These are phyloP conservation scores for Scaptomyza tumidula DNA, from an alignment of 2,888 invertebrate genomes.

Conservation along the genomic window DNA sequence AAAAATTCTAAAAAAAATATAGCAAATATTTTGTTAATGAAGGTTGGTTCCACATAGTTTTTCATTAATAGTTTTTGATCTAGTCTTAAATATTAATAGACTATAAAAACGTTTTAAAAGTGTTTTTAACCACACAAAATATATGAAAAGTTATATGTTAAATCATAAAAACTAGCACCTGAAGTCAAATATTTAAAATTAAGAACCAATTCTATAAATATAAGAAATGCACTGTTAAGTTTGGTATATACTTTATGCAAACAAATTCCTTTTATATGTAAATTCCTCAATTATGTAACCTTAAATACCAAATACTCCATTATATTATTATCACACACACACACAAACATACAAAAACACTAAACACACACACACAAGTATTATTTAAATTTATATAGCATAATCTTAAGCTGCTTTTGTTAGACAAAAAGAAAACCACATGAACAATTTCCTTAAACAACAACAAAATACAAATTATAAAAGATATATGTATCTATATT, in stretches of 20 bases:
- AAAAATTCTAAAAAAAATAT: slow-evolving; percentile 4
- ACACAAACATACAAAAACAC: slow-evolving; percentile 17
- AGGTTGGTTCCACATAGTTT: slow-evolving; percentile 46
- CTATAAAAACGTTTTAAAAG: too few species aligned
- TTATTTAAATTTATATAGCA: slow-evolving; percentile 68
- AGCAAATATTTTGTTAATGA: slow-evolving; percentile 20
- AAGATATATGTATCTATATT: slow-evolving; percentile 17
- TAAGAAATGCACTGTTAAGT: slow-evolving; percentile 1
- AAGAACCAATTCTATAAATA: slow-evolving; percentile 47
- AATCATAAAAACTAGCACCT: slow-evolving; percentile 6
- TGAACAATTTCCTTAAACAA: slow-evolving; percentile 43
- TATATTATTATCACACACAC: slow-evolving; percentile 34
- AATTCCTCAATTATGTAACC: slow-evolving; percentile 63
- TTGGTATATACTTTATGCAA: slow-evolving; percentile 6
- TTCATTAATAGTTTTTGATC: background rate
- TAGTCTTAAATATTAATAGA: background rate
- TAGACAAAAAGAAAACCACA: slow-evolving; percentile 19
- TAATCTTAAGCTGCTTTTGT: slow-evolving; percentile 65
- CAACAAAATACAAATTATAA: slow-evolving; percentile 12
- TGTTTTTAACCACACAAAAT: background rate
- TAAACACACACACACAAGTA: slow-evolving; percentile 62
- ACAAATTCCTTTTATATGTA: slow-evolving; percentile 68
- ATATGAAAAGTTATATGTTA: background rate
- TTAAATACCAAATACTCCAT: slow-evolving; percentile 60
- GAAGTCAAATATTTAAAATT: slow-evolving; percentile 13